Base-by-base conservation (phyloP, 2,113 vertebrate species). In the Microcebus tavaratra region DNA sequence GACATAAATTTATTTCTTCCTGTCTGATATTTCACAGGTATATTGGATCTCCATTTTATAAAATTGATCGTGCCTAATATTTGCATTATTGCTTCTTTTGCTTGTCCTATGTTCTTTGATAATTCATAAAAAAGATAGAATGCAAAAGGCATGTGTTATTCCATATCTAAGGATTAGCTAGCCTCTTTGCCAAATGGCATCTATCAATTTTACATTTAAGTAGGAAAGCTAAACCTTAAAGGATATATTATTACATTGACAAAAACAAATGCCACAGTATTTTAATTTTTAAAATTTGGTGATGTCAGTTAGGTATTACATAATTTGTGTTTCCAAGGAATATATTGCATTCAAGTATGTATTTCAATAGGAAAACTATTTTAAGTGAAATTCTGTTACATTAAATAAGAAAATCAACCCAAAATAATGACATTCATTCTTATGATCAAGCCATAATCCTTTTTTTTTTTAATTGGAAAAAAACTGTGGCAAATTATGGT, bases 201-300 rank as follows among this genome's bases (percentile, higher is more conserved):
- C 57, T 42, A 78, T 59, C 5, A 63, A 82, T 23, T 95, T 90
- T 78, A 63, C 11, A 53, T 68, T 36, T 88, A 92, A 31, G 12
- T 39, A 72, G 48, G 27, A 96, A 88, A 88, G 65, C 15, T 61
- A 88, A 95, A 53, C 8, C 13, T 94, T 81, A 87, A 91, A 57
- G 17, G 39, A 39, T 23, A 23, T 34, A 36, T 61, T n/a, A 86
- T 61, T 23, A 61, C 45, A 67, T 12, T 36, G 78, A 82, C 61
- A 84, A 67, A 97, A 96, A 67, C 36, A 36, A 36, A 36, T 36
- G 36, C 36, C 36, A 36, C 36, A 36, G 36, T 36, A 36, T 36
- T 36, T 36, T 36, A 36, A 36, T 36, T 36, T 36, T 36, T 36
- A 36, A 36, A 36, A 36, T 36, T 36, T 36, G 36, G 36, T 36